Percentiles rank a stretch among this genome's conserved stretches.
phyloP scores from a whole-genome alignment of 2,113 vertebrate genomes.

The Ariopsis seemanni region DNA sequence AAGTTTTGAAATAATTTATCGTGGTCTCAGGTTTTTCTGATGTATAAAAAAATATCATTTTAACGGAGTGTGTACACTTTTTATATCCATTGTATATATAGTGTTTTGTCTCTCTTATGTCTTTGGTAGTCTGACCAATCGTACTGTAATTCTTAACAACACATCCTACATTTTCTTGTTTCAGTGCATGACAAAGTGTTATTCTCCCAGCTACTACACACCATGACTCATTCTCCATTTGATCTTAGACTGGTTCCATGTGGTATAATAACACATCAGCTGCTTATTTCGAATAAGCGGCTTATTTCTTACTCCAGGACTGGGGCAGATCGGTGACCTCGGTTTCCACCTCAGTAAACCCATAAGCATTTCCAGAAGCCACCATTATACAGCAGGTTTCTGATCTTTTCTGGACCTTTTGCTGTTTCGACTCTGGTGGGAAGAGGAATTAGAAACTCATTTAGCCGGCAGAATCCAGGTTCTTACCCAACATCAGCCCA shows the following conservation, averaged over 20 bases:
- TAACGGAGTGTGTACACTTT: too few species aligned
- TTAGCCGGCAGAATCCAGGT: slow-evolving; percentile 11
- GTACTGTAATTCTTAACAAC: slow-evolving; percentile 3
- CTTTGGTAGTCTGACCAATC: background rate
- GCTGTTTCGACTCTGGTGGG: background rate
- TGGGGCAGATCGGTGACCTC: background rate
- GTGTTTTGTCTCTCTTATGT: background rate
- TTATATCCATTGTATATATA: background rate
- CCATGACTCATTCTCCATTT: slow-evolving; percentile 25
- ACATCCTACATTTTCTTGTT: background rate
- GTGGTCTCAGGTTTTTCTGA: too few species aligned
- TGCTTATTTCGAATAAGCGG: slow-evolving; percentile 18
- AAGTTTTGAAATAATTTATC: too few species aligned
- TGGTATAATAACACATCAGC: slow-evolving; percentile 24
- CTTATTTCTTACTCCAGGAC: slow-evolving; percentile 2
- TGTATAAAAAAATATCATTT: too few species aligned
- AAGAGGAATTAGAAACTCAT: background rate
- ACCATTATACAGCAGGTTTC: background rate
- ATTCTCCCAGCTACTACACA: background rate
- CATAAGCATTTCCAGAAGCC: slow-evolving; percentile 41
- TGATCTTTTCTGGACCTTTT: slow-evolving; percentile 1
- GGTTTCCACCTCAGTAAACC: slow-evolving; percentile 19
- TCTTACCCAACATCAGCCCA: background rate
- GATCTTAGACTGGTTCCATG: slow-evolving; percentile 6
- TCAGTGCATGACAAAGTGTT: background rate